phyloP scores from a whole-genome alignment of 2,888 invertebrate genomes.

The Scaptomyza parva region DNA sequence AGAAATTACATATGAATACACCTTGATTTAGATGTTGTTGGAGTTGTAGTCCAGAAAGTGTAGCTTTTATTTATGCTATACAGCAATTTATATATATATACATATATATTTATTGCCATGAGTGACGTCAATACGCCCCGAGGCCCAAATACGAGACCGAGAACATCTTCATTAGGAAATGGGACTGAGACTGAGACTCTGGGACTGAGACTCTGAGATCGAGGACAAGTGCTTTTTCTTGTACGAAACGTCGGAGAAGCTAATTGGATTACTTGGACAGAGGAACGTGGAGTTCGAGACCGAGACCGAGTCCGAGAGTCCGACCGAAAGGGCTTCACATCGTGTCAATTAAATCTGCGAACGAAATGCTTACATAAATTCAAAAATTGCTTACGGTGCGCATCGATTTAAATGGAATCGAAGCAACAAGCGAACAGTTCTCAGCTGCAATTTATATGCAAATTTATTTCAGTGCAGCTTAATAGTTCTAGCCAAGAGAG shows the following conservation, averaged over 20 bases:
- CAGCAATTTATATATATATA: constrained; percentile 72
- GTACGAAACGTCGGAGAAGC: constrained; percentile 79
- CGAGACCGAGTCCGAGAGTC: too few relatives aligned
- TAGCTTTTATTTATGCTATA: constrained; percentile 58
- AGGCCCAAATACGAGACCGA: constrained; percentile 45
- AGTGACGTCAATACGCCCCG: constrained; percentile 61
- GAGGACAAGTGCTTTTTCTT: constrained; percentile 82
- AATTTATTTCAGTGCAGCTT: constrained; percentile 66
- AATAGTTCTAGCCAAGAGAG: constrained; percentile 63
- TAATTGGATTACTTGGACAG: constrained; percentile 79
- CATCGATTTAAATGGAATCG: constrained; percentile 78
- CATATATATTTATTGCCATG: constrained; percentile 62
- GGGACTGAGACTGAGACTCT: constrained; percentile 24
- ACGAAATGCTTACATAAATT: constrained; percentile 81
- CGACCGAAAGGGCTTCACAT: constrained; percentile 24
- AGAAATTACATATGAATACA: constrained; percentile 15
- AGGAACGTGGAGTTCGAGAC: constrained; percentile 6
- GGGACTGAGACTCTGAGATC: too few relatives aligned
- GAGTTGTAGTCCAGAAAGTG: constrained; percentile 19
- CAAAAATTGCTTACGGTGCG: constrained; percentile 80
- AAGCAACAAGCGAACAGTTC: constrained; percentile 38
- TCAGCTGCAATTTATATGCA: constrained; percentile 75
- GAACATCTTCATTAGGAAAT: constrained; percentile 77
- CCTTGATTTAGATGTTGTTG: constrained; percentile 6
- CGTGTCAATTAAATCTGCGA: constrained; percentile 80